Evolutionary conservation across 2,888 invertebrate species (phyloP).

Genomic region (Cephus runcator): DNA sequence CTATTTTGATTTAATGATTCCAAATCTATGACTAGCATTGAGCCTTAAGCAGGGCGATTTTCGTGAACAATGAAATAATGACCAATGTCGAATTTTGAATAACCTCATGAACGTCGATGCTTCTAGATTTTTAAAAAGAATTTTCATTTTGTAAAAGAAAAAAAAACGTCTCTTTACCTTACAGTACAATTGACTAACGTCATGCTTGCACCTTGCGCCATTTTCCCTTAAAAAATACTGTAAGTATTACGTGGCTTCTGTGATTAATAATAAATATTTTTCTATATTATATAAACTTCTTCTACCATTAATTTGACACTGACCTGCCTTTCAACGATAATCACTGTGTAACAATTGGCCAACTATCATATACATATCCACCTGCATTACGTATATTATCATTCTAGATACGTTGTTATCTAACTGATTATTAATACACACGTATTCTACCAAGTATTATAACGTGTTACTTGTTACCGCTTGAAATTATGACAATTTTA

Average conservation of each 20-base stretch:
- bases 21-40: neutral
- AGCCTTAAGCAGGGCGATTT: neutral
- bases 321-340: conserved; percentile 16
- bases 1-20: neutral
- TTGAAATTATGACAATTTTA: neutral
- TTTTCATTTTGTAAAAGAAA: neutral
- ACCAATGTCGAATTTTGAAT: neutral
- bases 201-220: neutral
- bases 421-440: neutral
- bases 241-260: conserved; percentile 23
- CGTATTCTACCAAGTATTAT: neutral
- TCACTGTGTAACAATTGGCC: conserved; percentile 15
- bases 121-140: neutral
- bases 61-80: neutral
- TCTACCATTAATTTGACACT: conserved; percentile 21
- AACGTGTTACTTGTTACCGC: neutral
- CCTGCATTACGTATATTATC: neutral
- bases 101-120: neutral
- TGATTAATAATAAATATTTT: conserved; percentile 28
- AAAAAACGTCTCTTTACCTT: neutral
- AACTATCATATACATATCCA: conserved; percentile 4
- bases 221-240: conserved; percentile 1
- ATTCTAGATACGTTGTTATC: neutral
- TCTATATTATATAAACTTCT: conserved; percentile 17
- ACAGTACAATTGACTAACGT: neutral